Percentiles rank a stretch among this genome's conserved stretches.
These are phyloP conservation scores for Heterochromis multidens DNA, from an alignment of 2,113 vertebrate genomes.

Conservation along the genomic window DNA sequence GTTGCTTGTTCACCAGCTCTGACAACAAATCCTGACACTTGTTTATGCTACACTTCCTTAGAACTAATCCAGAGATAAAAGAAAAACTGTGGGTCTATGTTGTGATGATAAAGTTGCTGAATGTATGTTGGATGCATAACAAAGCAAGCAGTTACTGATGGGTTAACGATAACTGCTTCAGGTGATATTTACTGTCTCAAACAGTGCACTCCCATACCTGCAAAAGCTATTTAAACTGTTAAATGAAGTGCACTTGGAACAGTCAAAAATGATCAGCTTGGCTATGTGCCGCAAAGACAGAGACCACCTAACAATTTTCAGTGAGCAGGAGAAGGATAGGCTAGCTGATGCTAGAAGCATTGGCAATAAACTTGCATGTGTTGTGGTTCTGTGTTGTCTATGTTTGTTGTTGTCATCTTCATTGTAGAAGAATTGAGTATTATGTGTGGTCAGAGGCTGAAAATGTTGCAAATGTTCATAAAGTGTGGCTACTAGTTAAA, in stretches of 20 bases:
- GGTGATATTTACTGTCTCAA: background rate
- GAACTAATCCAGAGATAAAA: background rate
- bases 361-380: background rate
- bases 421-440: too few relatives aligned
- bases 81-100: too few relatives aligned
- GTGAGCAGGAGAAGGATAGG: background rate
- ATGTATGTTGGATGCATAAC: background rate
- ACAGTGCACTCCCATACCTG: too few relatives aligned
- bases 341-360: background rate
- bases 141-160: accelerated
- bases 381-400: too few relatives aligned
- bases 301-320: background rate
- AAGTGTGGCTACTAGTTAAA: too few relatives aligned
- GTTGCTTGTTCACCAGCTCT: background rate
- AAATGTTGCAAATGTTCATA: too few relatives aligned
- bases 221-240: background rate
- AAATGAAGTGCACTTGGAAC: background rate
- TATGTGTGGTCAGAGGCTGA: too few relatives aligned
- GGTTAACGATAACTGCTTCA: background rate
- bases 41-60: background rate
- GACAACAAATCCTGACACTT: accelerated
- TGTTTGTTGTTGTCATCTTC: too few relatives aligned
- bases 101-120: background rate
- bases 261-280: background rate
- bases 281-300: background rate